These are phyloP conservation scores for Caenorhabditis auriculariae DNA, from an alignment of 2,888 invertebrate species.

Conservation along the genomic window DNA sequence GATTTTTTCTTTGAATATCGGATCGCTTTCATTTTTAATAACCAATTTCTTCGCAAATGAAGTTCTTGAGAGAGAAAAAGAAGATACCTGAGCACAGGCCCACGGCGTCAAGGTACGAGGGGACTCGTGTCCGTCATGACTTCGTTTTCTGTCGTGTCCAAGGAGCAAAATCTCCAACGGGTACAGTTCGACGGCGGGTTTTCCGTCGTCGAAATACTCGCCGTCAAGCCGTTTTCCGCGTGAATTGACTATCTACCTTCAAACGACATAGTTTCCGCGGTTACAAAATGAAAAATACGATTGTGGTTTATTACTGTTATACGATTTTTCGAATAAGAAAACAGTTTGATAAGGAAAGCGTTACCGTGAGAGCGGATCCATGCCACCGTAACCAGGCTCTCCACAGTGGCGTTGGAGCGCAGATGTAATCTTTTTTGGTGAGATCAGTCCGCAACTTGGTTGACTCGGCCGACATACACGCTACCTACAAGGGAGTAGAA, in stretches of 20 bases:
- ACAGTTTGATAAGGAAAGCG: too few species aligned
- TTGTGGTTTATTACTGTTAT: too few species aligned
- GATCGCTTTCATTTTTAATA: too few species aligned
- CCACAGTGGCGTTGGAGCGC: conserved; percentile 36
- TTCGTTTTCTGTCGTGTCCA: conserved; percentile 35
- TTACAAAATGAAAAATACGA: too few species aligned
- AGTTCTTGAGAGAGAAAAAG: not conserved
- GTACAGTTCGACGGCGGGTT: conserved; percentile 31
- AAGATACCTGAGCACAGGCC: conserved; percentile 40
- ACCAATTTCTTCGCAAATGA: too few species aligned
- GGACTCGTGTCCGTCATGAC: conserved; percentile 12
- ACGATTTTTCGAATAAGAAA: too few species aligned
- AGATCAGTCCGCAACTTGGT: conserved; percentile 35
- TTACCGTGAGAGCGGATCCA: conserved; percentile 30
- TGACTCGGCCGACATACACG: conserved; percentile 44
- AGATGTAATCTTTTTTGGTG: conserved; percentile 20
- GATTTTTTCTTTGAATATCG: too few species aligned
- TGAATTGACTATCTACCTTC: conserved; percentile 22
- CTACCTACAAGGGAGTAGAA: conserved; percentile 17
- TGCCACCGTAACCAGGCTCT: conserved; percentile 42
- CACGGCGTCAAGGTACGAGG: conserved; percentile 24
- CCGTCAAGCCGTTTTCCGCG: conserved; percentile 25
- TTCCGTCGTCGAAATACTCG: conserved; percentile 28
- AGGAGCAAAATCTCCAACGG: conserved; percentile 37
- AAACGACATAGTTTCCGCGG: too few species aligned